Conservation (phyloP, 1,140 invertebrate genomes). For the Oedothorax gibbosus region DNA sequence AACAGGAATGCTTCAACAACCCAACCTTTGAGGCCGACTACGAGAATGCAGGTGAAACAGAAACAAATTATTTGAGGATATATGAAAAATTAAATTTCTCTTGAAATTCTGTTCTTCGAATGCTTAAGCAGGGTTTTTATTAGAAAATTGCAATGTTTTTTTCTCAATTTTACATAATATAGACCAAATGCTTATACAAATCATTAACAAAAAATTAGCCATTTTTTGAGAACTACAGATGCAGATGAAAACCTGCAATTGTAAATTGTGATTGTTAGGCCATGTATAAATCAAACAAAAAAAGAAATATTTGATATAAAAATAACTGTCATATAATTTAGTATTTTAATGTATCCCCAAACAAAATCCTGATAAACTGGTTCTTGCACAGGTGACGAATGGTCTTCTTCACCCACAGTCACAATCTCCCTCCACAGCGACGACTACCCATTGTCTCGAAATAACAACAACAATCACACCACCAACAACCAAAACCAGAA, state of each 20-base stretch:
- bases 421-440: constrained; percentile 6
- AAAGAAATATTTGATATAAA: neutral
- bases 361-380: neutral
- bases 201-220: neutral
- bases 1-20: constrained; percentile 31
- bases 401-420: constrained; percentile 21
- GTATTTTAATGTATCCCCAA: neutral
- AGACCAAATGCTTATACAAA: neutral
- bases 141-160: no score
- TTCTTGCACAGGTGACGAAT: neutral
- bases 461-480: constrained; percentile 3
- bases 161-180: neutral
- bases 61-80: neutral
- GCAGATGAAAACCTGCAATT: neutral
- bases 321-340: neutral
- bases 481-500: constrained; percentile 2
- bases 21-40: constrained; percentile 35
- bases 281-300: neutral
- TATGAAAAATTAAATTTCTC: neutral
- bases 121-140: neutral
- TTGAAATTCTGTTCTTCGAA: neutral
- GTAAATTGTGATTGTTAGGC: neutral
- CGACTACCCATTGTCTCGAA: neutral
- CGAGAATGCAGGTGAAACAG: neutral
- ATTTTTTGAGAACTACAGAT: neutral